Evolutionary conservation across 1,140 invertebrate species (phyloP), one percentile per base, ranked within the genome.

Genomic region (Oryctes rhinoceros): DNA sequence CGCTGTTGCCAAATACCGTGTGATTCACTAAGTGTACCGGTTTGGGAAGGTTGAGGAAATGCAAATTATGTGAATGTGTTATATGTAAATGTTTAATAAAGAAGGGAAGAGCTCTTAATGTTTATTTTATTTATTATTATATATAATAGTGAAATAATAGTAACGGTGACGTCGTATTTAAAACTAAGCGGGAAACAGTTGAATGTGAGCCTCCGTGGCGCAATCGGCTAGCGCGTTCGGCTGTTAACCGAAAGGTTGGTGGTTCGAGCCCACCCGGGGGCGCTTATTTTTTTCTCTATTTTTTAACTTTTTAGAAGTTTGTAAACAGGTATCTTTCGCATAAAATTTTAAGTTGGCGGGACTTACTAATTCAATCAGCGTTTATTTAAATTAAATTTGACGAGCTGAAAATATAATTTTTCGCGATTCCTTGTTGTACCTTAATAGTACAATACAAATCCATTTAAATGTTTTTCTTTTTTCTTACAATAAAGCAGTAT

Each of bases 231-330:
- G 93, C 93, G 94, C 94, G 93, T 94, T 94, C 93, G 94, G 93
- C 94, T 95, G 93, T 94, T 94, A 94, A 95, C 93, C 94, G 93
- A 94, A 94, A 94, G 93, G 93, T 94, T 93, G 93, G 92, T 94
- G 92, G 93, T 94, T 94, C 93, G 91, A 94, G 91, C 91, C 93
- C 93, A 94, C 93, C 93, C 92, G 92, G 93, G 92, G 92, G 93
- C 93, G 93, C 24, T 30, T 1, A 30, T 37, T 82, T 15, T 47
- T 39, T 71, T 79, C 74, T 81, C 48, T 67, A 53, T 11, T 15
- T 53, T 53, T 53, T 48, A 48, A 48, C 47, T 6, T 48, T n/a
- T 48, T 48, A 48, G 47, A 48, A 48, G 47, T 11, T 6, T 48
- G 5, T 5, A 48, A 48, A 48, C 5, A 11, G 11, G 11, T 48